A percentile compares a stretch with the other conserved stretches of the same genome.
phyloP scores from a whole-genome alignment of 2,888 invertebrate genomes.

The Lochmaea crataegi region DNA sequence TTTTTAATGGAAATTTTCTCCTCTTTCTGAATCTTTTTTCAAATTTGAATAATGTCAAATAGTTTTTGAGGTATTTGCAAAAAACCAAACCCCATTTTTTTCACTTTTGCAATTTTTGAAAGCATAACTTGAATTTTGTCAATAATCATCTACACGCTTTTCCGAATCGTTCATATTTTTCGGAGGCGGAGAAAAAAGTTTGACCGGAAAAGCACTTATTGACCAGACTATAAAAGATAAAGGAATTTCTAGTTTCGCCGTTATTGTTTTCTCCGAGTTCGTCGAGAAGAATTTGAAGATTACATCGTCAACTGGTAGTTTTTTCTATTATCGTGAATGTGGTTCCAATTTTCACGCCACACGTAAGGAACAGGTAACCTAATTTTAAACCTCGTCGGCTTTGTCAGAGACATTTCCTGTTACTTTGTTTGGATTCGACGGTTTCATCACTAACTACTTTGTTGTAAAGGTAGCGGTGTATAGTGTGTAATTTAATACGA shows the following conservation, averaged over 20 bases:
- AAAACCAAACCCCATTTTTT: no score
- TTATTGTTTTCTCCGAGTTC: conserved; percentile 22
- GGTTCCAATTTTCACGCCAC: conserved; percentile 46
- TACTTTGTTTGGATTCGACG: conserved; percentile 1
- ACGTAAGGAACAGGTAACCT: conserved; percentile 53
- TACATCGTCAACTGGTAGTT: conserved; percentile 40
- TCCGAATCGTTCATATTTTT: no score
- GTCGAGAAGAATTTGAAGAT: conserved; percentile 34
- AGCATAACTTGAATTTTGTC: no score
- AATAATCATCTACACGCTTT: no score
- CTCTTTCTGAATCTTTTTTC: no score
- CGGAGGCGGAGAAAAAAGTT: no score
- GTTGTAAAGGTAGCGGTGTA: not conserved
- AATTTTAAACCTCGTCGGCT: conserved; percentile 51
- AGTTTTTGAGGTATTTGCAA: no score
- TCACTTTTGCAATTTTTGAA: no score
- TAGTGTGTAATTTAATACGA: not conserved
- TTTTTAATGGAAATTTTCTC: no score
- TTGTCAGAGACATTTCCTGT: conserved; percentile 27
- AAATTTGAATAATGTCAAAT: no score
- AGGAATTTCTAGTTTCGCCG: conserved; percentile 6
- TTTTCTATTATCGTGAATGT: conserved; percentile 36
- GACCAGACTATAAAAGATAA: no score
- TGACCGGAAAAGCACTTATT: no score
- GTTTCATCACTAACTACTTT: not conserved